Base-by-base conservation (phyloP, 2,797 vertebrate genomes). In the Cyprinella venusta region DNA sequence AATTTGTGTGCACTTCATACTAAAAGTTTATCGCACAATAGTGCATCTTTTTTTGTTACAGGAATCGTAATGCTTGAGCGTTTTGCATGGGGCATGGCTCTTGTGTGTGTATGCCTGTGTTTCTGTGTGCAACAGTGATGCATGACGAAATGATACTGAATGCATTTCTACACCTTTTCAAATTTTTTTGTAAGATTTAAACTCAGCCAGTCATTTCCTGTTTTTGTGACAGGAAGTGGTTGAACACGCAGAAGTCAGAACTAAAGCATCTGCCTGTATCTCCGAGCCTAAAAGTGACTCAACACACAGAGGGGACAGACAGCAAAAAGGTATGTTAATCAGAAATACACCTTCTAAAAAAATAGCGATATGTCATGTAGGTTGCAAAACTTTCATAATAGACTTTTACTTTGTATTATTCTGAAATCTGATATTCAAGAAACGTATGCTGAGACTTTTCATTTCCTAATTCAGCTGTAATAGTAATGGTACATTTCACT, bases 201-300 rank as follows among this genome's bases (percentile, higher is more conserved):
- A 91, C 91, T 86, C 15, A 61, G 89, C 90, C 89, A 86, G 87
- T 68, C 33, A 16, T 93, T 98, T 98, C 97, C 97, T 98, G 97
- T 97, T 97, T 97, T 93, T 94, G 93, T 88, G 88, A 91, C 96
- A 98, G 97, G 97, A 98, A 98, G 94, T 74, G 90, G 94, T 92
- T 87, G 90, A 88, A 90, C 56, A 87, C 86, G 90, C 92, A 78
- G 93, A 92, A 89, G 67, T 83, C 75, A 91, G 90, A 90, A 94
- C 91, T 87, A 74, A 89, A 86, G 90, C 90, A 24, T 87, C 85
- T 87, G 89, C 88, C 85, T 88, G 63, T 70, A 88, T 87, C 83
- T 79, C 86, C 10, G 63, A 89, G 72, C 30, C 86, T 54, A 89
- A 90, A 75, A 84, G 87, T 81, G 90, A 88, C 48, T 69, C 69